Evolutionary conservation across 2,888 invertebrate species (phyloP), one percentile per base, ranked within the genome.

Genomic region (Hirtodrosophila cameraria): DNA sequence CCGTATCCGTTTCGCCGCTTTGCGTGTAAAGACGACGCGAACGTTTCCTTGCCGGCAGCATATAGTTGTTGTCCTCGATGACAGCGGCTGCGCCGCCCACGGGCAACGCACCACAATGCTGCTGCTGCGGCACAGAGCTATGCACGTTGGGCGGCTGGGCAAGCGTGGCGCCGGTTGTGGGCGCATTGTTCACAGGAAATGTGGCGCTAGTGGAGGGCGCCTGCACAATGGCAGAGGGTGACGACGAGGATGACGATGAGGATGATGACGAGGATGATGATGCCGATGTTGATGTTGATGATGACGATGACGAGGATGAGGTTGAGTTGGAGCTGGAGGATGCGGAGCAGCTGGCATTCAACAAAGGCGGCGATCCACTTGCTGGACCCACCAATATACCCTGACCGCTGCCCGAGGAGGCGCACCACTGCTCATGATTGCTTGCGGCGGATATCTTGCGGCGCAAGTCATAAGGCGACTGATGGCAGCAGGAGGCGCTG

Each of bases 391-490:
- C 81, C 39, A 79, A 58, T 27, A 84, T 62, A 12, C 65, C 72
- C 28, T n/a, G n/a, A n/a, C n/a, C n/a, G n/a, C n/a, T n/a, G n/a
- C n/a, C n/a, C n/a, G n/a, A n/a, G n/a, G 72, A 73, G 36, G 85
- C 62, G 58, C 89, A 88, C 90, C 90, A 90, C 55, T 90, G 90
- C 33, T 90, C 90, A 48, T 90, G 90, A 55, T 76, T 87, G 62
- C 62, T 89, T 33, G 85, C 71, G 45, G 89, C 76, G 33, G 88
- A 86, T 70, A 90, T 96, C 92, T 97, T 97, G 83, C 97, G 93
- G 66, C 97, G 93, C 88, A 97, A 92, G 91, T 97, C 97, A 90
- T 97, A 97, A 1, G 97, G 97, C 74, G 97, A 96, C 90, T 96
- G 96, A 91, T 97, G 97, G 73, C 92, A 92, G 65, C 88, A 89